Base-by-base conservation (phyloP, 2,113 vertebrate species). In the Ivindomyrus marchei region DNA sequence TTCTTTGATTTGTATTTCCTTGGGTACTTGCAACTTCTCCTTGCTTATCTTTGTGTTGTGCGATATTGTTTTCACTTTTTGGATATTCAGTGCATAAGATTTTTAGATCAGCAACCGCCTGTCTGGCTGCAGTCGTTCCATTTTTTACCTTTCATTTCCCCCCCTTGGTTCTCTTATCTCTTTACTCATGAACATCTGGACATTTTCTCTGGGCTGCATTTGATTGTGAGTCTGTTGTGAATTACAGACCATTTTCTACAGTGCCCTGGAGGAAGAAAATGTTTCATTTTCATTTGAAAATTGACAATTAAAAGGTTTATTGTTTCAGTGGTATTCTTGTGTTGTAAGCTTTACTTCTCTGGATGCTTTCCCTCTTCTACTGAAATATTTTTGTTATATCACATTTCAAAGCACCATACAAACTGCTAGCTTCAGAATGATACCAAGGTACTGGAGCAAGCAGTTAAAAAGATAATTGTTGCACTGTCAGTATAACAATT, bases 301-400 rank as follows among this genome's bases (percentile, higher is more conserved):
- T 56, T 90, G 21, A 91, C 90, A 80, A 96, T 94, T 94, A 94
- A 96, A 88, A 90, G 94, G 95, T 96, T 95, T 94, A 86, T 90
- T 88, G 5, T 84, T 89, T 89, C 49, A 58, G 24, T 47, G 56
- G 36, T 7, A 31, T 3, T 31, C 62, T 27, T 74, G n/a, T 85
- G 42, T 49, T 13, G 27, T 80, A 42, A 80, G 74, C 74, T 27
- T 85, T n/a, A n/a, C 21, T 85, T 49, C 4, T 85, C 45, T 49
- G 9, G 62, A 31, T 1, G 4, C 3, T 85, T 5, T 49, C 21
- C 46, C 24, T 85, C 17, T n/a, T 24, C 45, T 47, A 45, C 21
- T n/a, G 2, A 85, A 85, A 24, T 80, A 46, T 8, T 85, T 21
- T 19, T 3, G 17, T 85, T 21, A 49, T 49, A 6, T 49, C 39